These are phyloP conservation scores for Ramphastos sulfuratus DNA, from an alignment of 2,113 vertebrate genomes.

Conservation along the genomic window DNA sequence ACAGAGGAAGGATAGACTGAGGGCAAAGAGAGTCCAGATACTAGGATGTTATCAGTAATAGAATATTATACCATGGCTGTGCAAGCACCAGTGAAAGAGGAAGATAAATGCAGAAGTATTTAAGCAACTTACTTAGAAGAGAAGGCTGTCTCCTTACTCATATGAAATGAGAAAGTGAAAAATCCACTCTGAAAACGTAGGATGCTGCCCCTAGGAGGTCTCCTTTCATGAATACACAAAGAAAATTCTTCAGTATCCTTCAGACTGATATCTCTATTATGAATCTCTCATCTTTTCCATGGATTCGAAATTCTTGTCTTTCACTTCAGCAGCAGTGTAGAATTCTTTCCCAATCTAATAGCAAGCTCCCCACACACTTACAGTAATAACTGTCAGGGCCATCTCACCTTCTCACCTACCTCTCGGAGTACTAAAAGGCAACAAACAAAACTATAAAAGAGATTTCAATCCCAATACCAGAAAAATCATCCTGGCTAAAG, in stretches of 20 bases:
- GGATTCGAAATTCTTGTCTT: not conserved
- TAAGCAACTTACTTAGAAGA: not conserved
- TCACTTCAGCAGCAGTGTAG: not conserved
- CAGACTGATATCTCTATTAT: not conserved
- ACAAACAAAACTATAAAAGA: not conserved
- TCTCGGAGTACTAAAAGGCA: not conserved
- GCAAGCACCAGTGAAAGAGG: not conserved
- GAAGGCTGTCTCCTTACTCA: not conserved
- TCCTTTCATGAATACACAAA: not conserved
- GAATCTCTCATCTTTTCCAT: not conserved
- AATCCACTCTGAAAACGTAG: not conserved
- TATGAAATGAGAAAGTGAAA: not conserved
- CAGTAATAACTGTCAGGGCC: not conserved
- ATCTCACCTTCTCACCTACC: too few relatives aligned
- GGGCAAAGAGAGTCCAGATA: not conserved
- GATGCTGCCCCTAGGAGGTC: not conserved
- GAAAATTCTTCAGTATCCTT: not conserved
- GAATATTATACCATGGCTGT: not conserved
- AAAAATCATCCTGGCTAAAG: not conserved
- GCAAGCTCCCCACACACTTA: not conserved
- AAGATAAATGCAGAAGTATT: not conserved
- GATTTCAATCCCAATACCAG: not conserved
- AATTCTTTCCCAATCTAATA: not conserved
- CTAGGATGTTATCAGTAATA: not conserved
- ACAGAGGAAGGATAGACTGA: fast-evolving